phyloP scores from a whole-genome alignment of 2,888 invertebrate genomes.

The Galeopsomyia nigrocyanea region DNA sequence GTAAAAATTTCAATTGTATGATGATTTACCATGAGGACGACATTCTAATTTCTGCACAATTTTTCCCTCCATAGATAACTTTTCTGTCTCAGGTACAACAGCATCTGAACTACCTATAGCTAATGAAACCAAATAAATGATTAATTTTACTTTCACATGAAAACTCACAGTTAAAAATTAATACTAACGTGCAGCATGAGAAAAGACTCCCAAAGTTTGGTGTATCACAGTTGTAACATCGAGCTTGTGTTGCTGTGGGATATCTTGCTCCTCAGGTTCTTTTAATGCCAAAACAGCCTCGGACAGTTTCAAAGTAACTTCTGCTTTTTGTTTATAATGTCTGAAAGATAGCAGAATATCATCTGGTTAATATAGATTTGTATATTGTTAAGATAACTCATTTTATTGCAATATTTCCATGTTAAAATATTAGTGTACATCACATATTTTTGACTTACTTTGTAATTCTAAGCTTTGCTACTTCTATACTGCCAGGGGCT shows the following conservation, averaged over 20 bases:
- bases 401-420: too few species aligned
- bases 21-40: slow-evolving; percentile 77
- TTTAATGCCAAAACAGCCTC: slow-evolving; percentile 84
- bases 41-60: slow-evolving; percentile 98
- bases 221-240: slow-evolving; percentile 92
- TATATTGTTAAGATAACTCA: too few species aligned
- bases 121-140: slow-evolving; percentile 57
- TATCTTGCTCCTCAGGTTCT: slow-evolving; percentile 83
- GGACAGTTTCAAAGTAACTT: slow-evolving; percentile 88
- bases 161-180: neutral
- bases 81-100: slow-evolving; percentile 83
- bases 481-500: slow-evolving; percentile 91
- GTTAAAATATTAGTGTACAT: too few species aligned
- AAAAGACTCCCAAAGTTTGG: slow-evolving; percentile 94
- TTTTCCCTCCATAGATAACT: slow-evolving; percentile 91
- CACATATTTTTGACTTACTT: slow-evolving; percentile 70
- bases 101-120: slow-evolving; percentile 75
- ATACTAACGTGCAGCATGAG: slow-evolving; percentile 82
- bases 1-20: neutral
- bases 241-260: slow-evolving; percentile 92
- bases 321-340: slow-evolving; percentile 83
- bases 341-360: slow-evolving; percentile 60
- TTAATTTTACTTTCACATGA: slow-evolving; percentile 18
- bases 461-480: slow-evolving; percentile 91
- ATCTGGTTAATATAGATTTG: too few species aligned